phyloP scores from a whole-genome alignment of 2,797 vertebrate species.

The Moxostoma hubbsi region DNA sequence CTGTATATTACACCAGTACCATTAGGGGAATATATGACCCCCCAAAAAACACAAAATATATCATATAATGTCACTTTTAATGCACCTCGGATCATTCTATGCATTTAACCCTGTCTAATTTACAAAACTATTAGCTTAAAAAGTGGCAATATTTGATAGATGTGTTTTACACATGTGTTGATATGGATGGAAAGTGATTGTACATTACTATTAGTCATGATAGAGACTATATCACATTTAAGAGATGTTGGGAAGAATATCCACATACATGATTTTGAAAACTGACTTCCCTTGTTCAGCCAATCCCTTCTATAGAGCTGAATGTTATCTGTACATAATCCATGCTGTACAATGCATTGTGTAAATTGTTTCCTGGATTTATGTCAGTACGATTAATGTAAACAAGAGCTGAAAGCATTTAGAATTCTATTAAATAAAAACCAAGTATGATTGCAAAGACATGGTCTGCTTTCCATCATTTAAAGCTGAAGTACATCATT shows the following conservation, averaged over 20 bases:
- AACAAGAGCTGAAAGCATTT: conserved; percentile 68
- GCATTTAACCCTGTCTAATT: conserved; percentile 26
- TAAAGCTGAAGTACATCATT: no score
- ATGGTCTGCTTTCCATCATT: background rate
- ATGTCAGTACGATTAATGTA: conserved; percentile 72
- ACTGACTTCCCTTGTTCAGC: conserved; percentile 54
- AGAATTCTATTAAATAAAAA: conserved; percentile 78
- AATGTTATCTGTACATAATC: conserved; percentile 78
- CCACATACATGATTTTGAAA: conserved; percentile 31
- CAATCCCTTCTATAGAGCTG: conserved; percentile 59
- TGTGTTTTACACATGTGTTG: conserved; percentile 32
- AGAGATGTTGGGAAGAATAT: conserved; percentile 37
- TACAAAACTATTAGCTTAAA: background rate
- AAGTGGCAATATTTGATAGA: conserved; percentile 36
- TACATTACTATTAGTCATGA: conserved; percentile 33
- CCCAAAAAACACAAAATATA: conserved; percentile 2
- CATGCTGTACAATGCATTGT: conserved; percentile 82
- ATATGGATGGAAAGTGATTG: conserved; percentile 12
- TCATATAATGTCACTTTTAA: conserved; percentile 38
- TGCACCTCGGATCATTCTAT: conserved; percentile 41
- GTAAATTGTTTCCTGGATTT: conserved; percentile 82
- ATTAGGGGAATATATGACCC: background rate
- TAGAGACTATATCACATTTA: conserved; percentile 40
- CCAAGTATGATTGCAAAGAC: conserved; percentile 70
- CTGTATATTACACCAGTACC: conserved; percentile 31